Percentiles rank a stretch among this genome's conserved stretches.
phyloP scores from a whole-genome alignment of 2,797 vertebrate genomes.

The Ambastaia sidthimunki region DNA sequence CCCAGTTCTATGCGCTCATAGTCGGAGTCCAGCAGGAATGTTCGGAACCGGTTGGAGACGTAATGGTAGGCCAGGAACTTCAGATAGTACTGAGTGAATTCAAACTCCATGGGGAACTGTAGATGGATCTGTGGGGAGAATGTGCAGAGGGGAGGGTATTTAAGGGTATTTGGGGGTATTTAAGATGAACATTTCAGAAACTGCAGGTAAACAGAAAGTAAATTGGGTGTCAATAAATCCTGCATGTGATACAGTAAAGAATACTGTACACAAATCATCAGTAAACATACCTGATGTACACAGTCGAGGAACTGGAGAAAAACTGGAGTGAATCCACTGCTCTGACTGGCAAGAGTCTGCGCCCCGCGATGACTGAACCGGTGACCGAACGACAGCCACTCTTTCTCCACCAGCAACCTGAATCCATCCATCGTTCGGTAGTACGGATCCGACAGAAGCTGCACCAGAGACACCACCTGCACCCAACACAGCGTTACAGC shows the following conservation, averaged over 20 bases:
- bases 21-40: constrained; percentile 95
- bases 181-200: no score
- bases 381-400: constrained; percentile 96
- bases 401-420: constrained; percentile 95
- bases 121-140: constrained; percentile 84
- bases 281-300: constrained; percentile 96
- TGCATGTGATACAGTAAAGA: no score
- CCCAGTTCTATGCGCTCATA: constrained; percentile 96
- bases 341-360: constrained; percentile 89
- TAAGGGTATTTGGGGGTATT: no score
- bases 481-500: not conserved
- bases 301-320: constrained; percentile 98
- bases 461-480: constrained; percentile 95
- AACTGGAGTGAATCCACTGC: constrained; percentile 90
- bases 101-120: constrained; percentile 99
- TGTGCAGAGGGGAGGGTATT: not conserved
- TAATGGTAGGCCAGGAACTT: constrained; percentile 97
- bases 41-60: constrained; percentile 95
- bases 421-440: constrained; percentile 96
- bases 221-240: no score
- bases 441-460: constrained; percentile 93
- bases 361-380: constrained; percentile 93
- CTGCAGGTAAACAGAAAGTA: no score
- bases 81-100: constrained; percentile 98
- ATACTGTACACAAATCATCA: no score